These are phyloP conservation scores for Brachionus paranguensis DNA, from an alignment of 1,140 invertebrate genomes.

Conservation along the genomic window DNA sequence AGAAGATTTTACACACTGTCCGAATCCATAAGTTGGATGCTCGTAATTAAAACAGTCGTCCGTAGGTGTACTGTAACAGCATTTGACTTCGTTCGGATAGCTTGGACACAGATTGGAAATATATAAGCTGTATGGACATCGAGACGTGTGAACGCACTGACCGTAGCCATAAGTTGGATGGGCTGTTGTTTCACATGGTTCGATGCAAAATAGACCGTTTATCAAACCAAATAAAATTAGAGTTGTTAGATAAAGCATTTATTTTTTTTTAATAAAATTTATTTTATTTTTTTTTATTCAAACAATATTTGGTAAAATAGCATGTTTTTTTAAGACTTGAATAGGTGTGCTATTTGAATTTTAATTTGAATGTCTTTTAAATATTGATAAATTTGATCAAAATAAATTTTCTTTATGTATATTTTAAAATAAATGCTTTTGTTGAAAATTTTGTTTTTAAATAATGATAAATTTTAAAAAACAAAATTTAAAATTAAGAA, in stretches of 20 bases:
- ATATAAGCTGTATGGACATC: constrained; percentile 6
- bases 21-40: constrained; percentile 30
- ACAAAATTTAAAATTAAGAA: no score
- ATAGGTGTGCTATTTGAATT: background rate
- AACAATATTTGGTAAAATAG: background rate
- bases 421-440: no score
- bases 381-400: no score
- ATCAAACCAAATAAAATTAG: background rate
- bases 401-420: no score
- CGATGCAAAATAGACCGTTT: background rate
- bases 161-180: constrained; percentile 32
- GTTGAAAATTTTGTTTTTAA: no score
- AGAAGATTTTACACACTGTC: constrained; percentile 1
- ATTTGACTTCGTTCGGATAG: constrained; percentile 10
- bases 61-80: constrained; percentile 31
- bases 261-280: background rate
- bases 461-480: no score
- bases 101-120: constrained; percentile 8
- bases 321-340: background rate
- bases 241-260: background rate
- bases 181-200: background rate
- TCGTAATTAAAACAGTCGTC: background rate
- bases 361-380: no score
- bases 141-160: background rate
- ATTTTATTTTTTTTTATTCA: background rate